Evolutionary conservation across 2,888 invertebrate species (phyloP).

Genomic region (Lottia scabra): DNA sequence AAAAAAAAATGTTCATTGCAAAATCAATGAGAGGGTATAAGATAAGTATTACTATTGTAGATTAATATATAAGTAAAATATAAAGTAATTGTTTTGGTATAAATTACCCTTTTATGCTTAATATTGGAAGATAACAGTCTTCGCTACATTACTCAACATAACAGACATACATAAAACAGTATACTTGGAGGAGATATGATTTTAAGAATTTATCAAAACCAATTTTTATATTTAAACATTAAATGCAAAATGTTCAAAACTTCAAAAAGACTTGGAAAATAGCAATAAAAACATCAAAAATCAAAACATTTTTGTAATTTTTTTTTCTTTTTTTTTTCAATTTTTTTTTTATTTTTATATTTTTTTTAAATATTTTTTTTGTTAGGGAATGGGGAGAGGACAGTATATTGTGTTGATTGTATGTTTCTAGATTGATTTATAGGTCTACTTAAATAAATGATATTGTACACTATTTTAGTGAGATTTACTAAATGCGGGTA

Average conservation of each 20-base stretch:
- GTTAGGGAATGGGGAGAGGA: constrained; percentile 7
- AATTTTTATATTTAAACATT: constrained; percentile 15
- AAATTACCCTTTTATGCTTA: background rate
- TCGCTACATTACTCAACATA: constrained; percentile 8
- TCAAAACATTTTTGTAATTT: constrained; percentile 30
- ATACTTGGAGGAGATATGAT: constrained; percentile 9
- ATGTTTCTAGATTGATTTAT: constrained; percentile 27
- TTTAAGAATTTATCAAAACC: constrained; percentile 7
- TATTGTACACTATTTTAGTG: constrained; percentile 15
- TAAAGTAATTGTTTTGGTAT: constrained; percentile 7
- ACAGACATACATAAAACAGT: constrained; percentile 9
- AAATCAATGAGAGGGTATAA: background rate
- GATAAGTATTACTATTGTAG: constrained; percentile 5
- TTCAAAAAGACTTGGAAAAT: constrained; percentile 6
- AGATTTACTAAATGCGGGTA: too few species aligned
- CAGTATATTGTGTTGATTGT: constrained; percentile 7
- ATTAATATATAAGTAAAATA: constrained; percentile 10
- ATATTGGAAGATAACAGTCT: background rate
- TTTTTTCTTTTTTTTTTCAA: constrained; percentile 4
- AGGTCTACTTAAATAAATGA: constrained; percentile 35
- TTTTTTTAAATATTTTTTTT: constrained; percentile 14
- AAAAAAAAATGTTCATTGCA: too few species aligned
- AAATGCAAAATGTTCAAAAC: constrained; percentile 34
- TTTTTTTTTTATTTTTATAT: constrained; percentile 23
- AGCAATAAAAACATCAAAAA: constrained; percentile 15